Percentiles rank a stretch among this genome's conserved stretches.
These are phyloP conservation scores for Embidobia sp. DNA, from an alignment of 2,888 invertebrate genomes.

Conservation along the genomic window DNA sequence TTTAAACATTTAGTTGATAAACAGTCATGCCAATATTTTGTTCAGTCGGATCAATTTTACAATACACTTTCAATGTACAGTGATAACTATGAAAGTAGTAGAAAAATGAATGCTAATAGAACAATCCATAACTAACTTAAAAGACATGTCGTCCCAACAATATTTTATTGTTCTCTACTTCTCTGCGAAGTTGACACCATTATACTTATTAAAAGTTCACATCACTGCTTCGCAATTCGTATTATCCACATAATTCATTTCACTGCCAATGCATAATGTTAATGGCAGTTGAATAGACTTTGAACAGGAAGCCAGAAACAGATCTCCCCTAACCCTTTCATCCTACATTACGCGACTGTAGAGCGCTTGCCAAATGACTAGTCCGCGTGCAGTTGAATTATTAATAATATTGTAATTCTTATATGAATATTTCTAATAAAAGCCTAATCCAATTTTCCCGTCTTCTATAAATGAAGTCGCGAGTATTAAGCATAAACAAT, in stretches of 20 bases:
- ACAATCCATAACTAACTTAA: no score
- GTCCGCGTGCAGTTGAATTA: conserved; percentile 28
- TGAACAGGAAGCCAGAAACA: conserved; percentile 51
- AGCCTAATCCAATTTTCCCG: no score
- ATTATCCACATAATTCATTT: conserved; percentile 51
- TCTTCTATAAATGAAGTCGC: no score
- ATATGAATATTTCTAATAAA: no score
- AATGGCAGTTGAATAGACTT: conserved; percentile 55
- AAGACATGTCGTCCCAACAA: no score
- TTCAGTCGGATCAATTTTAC: no score
- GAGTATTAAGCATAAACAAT: no score
- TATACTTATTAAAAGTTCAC: conserved; percentile 49
- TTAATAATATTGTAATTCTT: conserved; percentile 31
- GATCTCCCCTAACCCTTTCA: conserved; percentile 54
- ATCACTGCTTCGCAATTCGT: conserved; percentile 41
- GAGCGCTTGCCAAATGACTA: conserved; percentile 45
- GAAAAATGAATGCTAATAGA: no score
- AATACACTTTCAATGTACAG: no score
- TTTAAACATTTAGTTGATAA: no score
- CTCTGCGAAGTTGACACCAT: conserved; percentile 16
- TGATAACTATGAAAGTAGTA: no score
- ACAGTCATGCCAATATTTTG: no score
- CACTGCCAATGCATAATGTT: conserved; percentile 57
- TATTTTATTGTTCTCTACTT: conserved; percentile 27
- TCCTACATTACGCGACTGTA: conserved; percentile 37